Evolutionary conservation across 2,888 invertebrate species (phyloP).

Genomic region (Caenorhabditis plicata): DNA sequence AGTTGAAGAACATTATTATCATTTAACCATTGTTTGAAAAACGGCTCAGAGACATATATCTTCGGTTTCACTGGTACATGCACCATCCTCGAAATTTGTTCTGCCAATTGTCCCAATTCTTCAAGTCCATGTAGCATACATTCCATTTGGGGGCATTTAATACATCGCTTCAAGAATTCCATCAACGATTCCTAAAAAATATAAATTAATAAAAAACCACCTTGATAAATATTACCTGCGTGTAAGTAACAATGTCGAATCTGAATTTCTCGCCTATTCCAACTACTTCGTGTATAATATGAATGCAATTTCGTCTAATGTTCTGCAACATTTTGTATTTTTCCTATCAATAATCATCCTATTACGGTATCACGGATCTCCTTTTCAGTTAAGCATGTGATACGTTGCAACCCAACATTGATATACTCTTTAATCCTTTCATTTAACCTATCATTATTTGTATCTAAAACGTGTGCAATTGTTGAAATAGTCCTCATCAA

Average conservation of each 20-base stretch:
- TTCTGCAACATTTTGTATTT: too few species aligned
- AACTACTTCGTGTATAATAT: conserved; percentile 17
- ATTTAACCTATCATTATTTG: conserved; percentile 7
- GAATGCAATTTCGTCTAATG: conserved; percentile 17
- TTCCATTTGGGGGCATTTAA: conserved; percentile 35
- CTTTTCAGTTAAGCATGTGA: conserved; percentile 16
- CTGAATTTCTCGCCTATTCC: conserved; percentile 18
- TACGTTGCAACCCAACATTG: conserved; percentile 8
- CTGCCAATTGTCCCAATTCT: conserved; percentile 24
- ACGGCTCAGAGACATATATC: conserved; percentile 17
- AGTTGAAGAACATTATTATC: conserved; percentile 34
- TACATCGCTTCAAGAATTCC: conserved; percentile 26
- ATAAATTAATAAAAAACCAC: not conserved
- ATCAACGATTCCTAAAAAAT: conserved; percentile 6
- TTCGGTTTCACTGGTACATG: conserved; percentile 7
- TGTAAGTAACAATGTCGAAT: not conserved
- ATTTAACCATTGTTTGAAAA: conserved; percentile 28
- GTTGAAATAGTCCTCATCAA: conserved; percentile 12
- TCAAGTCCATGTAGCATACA: conserved; percentile 22
- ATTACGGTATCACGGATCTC: conserved; percentile 29
- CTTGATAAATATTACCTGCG: not conserved
- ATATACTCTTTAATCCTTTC: conserved; percentile 15
- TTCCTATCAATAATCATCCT: too few species aligned
- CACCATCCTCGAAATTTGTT: conserved; percentile 10
- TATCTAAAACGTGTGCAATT: conserved; percentile 8